Conservation (phyloP, 2,888 invertebrate genomes). For the Cerastis rubricosa region DNA sequence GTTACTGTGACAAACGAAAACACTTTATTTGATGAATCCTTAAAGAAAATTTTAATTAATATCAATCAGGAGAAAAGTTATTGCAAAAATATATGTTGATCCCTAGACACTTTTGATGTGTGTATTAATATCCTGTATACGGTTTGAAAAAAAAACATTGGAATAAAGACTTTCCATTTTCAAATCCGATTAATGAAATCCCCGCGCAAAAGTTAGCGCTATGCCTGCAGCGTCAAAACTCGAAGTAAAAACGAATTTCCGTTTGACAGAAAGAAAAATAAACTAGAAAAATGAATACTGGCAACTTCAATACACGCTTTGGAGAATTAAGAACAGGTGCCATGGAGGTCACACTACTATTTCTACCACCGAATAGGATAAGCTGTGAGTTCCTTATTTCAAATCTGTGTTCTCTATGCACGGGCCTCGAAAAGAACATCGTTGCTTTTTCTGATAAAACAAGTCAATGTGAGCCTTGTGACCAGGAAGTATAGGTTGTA, state of each 20-base stretch:
- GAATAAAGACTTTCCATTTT: conserved; percentile 16
- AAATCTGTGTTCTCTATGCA: conserved; percentile 85
- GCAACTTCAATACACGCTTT: conserved; percentile 42
- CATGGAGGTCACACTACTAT: conserved; percentile 68
- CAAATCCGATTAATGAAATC: conserved; percentile 18
- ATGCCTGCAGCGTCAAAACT: conserved; percentile 20
- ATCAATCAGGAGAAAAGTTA: too few relatives aligned
- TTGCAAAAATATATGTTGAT: too few relatives aligned
- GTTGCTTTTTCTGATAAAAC: not conserved
- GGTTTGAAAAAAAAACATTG: not conserved
- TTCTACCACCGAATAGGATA: conserved; percentile 77
- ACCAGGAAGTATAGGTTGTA: conserved; percentile 34
- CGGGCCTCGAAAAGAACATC: conserved; percentile 71
- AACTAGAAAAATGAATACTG: conserved; percentile 19
- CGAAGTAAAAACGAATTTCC: conserved; percentile 43
- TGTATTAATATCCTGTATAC: too few relatives aligned
- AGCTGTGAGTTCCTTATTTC: conserved; percentile 82
- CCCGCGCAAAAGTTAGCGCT: conserved; percentile 21
- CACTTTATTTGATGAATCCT: too few relatives aligned
- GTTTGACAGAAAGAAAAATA: conserved; percentile 17
- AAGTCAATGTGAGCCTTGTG: conserved; percentile 64
- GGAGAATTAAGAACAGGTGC: conserved; percentile 48
- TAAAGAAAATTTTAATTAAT: too few relatives aligned
- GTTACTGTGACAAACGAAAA: too few relatives aligned
- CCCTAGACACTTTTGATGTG: too few relatives aligned